Evolutionary conservation across 2,888 invertebrate species (phyloP).

Genomic region (Ochropleura plecta): DNA sequence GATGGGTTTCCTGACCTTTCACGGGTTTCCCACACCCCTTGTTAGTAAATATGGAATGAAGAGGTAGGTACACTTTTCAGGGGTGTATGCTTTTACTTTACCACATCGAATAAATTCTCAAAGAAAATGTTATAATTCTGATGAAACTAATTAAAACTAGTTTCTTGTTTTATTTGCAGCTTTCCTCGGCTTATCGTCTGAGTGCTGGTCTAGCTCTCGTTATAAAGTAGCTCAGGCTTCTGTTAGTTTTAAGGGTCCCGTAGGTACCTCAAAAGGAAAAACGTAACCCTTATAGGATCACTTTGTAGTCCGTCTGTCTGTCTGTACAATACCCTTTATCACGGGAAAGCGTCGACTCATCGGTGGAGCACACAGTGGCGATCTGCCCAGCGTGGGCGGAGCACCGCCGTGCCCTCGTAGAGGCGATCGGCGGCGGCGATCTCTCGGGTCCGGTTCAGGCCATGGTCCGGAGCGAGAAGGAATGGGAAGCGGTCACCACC

Average conservation of each 20-base stretch:
- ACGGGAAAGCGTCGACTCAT: no score
- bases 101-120: not conserved
- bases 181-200: slow-evolving; percentile 13
- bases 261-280: no score
- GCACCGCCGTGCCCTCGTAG: no score
- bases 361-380: no score
- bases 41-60: slow-evolving; percentile 6
- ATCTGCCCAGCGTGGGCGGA: no score
- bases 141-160: slow-evolving; percentile 17
- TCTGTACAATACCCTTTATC: no score
- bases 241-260: not conserved
- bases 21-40: slow-evolving; percentile 38
- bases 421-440: no score
- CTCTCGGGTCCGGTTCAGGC: no score
- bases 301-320: no score
- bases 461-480: no score
- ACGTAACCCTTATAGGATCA: no score
- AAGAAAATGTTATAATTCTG: slow-evolving; percentile 14
- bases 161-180: not conserved
- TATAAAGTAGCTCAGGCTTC: not conserved
- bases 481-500: no score
- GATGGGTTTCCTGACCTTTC: slow-evolving; percentile 74
- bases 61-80: not conserved
- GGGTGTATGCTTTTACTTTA: not conserved
- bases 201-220: not conserved